Percentiles rank a stretch among this genome's conserved stretches.
phyloP scores from a whole-genome alignment of 2,113 vertebrate genomes.

The Grus americana region DNA sequence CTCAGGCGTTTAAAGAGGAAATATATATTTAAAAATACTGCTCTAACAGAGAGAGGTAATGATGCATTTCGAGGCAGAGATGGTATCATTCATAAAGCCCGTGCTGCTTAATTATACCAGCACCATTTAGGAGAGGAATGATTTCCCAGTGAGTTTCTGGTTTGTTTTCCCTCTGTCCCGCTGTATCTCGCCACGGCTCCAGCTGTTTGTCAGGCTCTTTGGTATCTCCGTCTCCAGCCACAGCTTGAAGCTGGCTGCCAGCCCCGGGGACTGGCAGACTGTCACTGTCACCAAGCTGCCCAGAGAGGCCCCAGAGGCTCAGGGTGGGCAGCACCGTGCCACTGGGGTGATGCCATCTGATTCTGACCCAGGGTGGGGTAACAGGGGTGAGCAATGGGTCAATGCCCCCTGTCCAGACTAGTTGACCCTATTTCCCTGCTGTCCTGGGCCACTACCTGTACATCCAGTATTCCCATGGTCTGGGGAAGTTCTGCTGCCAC shows the following conservation, averaged over 20 bases:
- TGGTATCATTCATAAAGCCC: slow-evolving; percentile 39
- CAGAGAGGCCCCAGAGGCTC: not conserved
- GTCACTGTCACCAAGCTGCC: not conserved
- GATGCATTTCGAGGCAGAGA: slow-evolving; percentile 58
- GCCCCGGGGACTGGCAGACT: not conserved
- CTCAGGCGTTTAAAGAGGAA: slow-evolving; percentile 1
- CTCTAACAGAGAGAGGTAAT: slow-evolving; percentile 33
- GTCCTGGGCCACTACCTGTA: not conserved
- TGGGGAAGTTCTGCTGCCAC: not conserved
- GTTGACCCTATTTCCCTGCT: not conserved
- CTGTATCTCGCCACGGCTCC: not conserved
- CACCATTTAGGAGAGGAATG: slow-evolving; percentile 33
- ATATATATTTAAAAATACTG: slow-evolving; percentile 7
- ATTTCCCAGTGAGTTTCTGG: slow-evolving; percentile 19
- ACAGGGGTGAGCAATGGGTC: too few relatives aligned
- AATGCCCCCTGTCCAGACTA: not conserved
- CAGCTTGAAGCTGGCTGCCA: not conserved
- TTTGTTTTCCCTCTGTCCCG: not conserved
- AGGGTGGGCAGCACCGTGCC: not conserved
- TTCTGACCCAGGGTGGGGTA: not conserved
- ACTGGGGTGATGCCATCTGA: not conserved
- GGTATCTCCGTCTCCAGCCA: not conserved
- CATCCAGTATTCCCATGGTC: not conserved
- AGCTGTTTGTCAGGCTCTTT: not conserved
- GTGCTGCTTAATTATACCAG: slow-evolving; percentile 52